Percentiles rank a stretch among this genome's conserved stretches.
These are phyloP conservation scores for Eurosta solidaginis DNA, from an alignment of 1,140 invertebrate species.

Conservation along the genomic window DNA sequence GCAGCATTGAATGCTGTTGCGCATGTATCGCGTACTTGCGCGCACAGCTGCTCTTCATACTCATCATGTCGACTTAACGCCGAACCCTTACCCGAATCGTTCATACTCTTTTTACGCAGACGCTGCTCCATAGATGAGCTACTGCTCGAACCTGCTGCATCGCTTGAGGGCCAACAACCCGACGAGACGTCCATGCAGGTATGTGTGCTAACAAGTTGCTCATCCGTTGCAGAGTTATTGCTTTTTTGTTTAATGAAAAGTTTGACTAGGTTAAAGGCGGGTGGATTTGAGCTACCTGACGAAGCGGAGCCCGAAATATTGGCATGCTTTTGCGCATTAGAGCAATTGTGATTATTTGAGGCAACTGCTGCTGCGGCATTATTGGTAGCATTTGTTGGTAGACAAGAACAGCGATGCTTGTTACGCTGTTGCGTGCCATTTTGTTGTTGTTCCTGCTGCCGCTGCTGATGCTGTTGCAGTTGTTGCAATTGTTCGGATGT, in stretches of 20 bases:
- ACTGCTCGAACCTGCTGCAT: slow-evolving; percentile 51
- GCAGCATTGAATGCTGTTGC: slow-evolving; percentile 31
- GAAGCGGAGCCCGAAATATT: slow-evolving; percentile 53
- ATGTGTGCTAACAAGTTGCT: slow-evolving; percentile 48
- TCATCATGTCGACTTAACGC: slow-evolving; percentile 60
- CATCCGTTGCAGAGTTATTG: slow-evolving; percentile 64
- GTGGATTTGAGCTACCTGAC: slow-evolving; percentile 55
- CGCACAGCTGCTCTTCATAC: slow-evolving; percentile 40
- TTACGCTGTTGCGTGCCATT: slow-evolving; percentile 41
- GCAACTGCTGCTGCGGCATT: background rate
- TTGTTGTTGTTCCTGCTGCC: slow-evolving; percentile 38
- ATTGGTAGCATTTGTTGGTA: background rate
- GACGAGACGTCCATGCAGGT: slow-evolving; percentile 70
- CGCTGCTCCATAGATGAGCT: slow-evolving; percentile 52
- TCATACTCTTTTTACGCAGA: slow-evolving; percentile 59
- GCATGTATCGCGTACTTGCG: slow-evolving; percentile 14
- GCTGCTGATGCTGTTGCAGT: slow-evolving; percentile 33
- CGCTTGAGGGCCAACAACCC: slow-evolving; percentile 65
- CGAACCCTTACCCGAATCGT: slow-evolving; percentile 62
- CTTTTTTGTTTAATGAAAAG: slow-evolving; percentile 89
- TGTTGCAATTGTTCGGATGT: slow-evolving; percentile 47
- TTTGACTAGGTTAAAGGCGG: slow-evolving; percentile 78
- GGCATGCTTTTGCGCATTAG: slow-evolving; percentile 29
- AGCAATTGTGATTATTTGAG: slow-evolving; percentile 59
- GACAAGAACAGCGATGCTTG: slow-evolving; percentile 51